A percentile compares a stretch with the other conserved stretches of the same genome.
Conservation (phyloP, 1,140 invertebrate species). For the Cheumatopsyche charites region DNA sequence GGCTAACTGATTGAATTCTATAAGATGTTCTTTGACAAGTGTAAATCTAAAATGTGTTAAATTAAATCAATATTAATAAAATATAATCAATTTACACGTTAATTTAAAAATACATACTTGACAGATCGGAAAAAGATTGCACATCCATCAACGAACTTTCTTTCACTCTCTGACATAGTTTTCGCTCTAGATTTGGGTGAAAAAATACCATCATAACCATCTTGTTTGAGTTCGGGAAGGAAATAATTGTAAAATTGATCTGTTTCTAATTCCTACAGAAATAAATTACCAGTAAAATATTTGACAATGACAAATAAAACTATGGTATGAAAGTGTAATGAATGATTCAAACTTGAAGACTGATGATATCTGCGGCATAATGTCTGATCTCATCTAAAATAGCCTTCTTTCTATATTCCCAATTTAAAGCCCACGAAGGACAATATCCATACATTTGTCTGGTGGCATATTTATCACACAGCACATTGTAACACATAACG, state of each 20-base stretch:
- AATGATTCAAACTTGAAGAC: slow-evolving; percentile 68
- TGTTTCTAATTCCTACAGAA: slow-evolving; percentile 92
- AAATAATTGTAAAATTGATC: slow-evolving; percentile 99
- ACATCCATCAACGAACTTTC: slow-evolving; percentile 98
- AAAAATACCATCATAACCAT: slow-evolving; percentile 98
- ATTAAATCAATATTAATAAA: slow-evolving; percentile 19
- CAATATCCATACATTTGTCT: slow-evolving; percentile 97
- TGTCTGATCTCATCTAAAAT: slow-evolving; percentile 96
- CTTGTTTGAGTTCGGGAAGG: slow-evolving; percentile 88
- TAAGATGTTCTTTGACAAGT: slow-evolving; percentile 92
- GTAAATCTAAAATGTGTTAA: slow-evolving; percentile 76
- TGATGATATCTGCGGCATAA: slow-evolving; percentile 98
- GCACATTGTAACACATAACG: slow-evolving; percentile 99
- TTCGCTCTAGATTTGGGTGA: slow-evolving; percentile 98
- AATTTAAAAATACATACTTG: slow-evolving; percentile 75
- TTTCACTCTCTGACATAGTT: slow-evolving; percentile 96
- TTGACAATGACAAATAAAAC: no score
- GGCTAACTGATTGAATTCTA: slow-evolving; percentile 97
- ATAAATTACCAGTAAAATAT: not conserved
- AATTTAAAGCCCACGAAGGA: slow-evolving; percentile 95
- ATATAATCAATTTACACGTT: not conserved
- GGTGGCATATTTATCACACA: slow-evolving; percentile 99
- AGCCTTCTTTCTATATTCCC: slow-evolving; percentile 98
- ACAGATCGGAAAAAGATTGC: slow-evolving; percentile 95
- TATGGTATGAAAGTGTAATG: no score